Evolutionary conservation across 35 echinoderm and acorn worm species (phyloP).

Genomic region (Acanthaster planci): DNA sequence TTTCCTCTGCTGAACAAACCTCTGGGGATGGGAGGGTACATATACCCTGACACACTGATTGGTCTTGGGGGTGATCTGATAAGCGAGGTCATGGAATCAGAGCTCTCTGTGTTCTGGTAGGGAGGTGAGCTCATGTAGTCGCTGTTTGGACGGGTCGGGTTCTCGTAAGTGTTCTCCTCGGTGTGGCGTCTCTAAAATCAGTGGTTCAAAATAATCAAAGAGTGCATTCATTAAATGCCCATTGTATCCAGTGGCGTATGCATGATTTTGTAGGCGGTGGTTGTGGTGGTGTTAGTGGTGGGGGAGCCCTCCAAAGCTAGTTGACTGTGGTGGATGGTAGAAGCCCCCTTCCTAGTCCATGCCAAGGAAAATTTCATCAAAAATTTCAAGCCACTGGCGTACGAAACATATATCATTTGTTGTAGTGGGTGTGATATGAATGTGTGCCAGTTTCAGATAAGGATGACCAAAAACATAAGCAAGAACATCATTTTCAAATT

Average conservation of each 20-base stretch:
- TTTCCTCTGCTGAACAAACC: neutral
- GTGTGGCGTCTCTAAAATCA: conserved; percentile 16
- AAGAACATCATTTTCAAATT: too few species aligned
- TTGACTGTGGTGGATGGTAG: too few species aligned
- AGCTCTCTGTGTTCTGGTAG: conserved; percentile 29
- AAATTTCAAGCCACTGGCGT: too few species aligned
- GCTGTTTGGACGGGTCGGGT: conserved; percentile 28
- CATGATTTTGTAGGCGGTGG: neutral
- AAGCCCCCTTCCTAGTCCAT: too few species aligned
- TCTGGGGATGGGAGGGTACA: neutral
- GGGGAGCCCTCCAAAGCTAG: too few species aligned
- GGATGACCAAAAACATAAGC: too few species aligned
- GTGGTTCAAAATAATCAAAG: neutral
- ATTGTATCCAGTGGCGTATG: neutral
- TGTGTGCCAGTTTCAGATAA: too few species aligned
- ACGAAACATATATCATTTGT: too few species aligned
- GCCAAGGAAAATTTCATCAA: too few species aligned
- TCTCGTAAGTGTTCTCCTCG: conserved; percentile 37
- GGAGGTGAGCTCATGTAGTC: neutral
- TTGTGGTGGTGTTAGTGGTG: neutral
- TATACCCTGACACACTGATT: conserved; percentile 3
- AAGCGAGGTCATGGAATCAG: neutral
- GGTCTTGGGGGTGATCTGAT: neutral
- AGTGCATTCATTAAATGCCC: neutral
- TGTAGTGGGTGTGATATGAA: too few species aligned